These are phyloP conservation scores for Noctilio leporinus DNA, from an alignment of 2,113 vertebrate genomes.

Conservation along the genomic window DNA sequence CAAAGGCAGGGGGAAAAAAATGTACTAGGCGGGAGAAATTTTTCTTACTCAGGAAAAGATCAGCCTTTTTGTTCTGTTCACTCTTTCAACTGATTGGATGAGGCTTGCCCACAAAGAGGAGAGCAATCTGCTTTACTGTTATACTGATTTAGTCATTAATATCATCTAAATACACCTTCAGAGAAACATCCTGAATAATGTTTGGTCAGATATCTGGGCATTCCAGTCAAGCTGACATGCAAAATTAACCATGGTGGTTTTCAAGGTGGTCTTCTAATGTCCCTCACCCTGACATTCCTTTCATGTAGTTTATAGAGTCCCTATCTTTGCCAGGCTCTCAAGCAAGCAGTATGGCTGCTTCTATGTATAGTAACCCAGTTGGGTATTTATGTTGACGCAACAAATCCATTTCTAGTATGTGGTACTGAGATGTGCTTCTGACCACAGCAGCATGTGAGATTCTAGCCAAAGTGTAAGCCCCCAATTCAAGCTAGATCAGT, in stretches of 20 bases:
- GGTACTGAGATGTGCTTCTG: not conserved
- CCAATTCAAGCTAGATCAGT: not conserved
- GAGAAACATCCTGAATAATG: not conserved
- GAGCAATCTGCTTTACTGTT: not conserved
- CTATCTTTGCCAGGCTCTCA: not conserved
- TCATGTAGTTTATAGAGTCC: not conserved
- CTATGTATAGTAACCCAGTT: not conserved
- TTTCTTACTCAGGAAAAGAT: not conserved
- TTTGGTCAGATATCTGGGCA: not conserved
- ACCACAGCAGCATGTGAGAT: not conserved
- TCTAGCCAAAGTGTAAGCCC: not conserved
- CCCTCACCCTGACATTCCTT: not conserved
- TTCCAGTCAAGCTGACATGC: not conserved
- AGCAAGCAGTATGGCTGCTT: not conserved
- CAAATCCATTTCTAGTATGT: not conserved
- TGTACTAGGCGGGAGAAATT: not conserved
- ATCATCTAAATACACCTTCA: not conserved
- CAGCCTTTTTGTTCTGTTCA: not conserved
- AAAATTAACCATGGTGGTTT: not conserved
- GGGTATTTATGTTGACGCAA: not conserved
- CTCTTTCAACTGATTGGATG: not conserved
- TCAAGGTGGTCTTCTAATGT: not conserved
- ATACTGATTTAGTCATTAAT: not conserved
- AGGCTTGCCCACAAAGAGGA: not conserved
- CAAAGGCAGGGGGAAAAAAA: not conserved